These are phyloP conservation scores for Formica selysi DNA, from an alignment of 1,140 invertebrate genomes.

Conservation along the genomic window DNA sequence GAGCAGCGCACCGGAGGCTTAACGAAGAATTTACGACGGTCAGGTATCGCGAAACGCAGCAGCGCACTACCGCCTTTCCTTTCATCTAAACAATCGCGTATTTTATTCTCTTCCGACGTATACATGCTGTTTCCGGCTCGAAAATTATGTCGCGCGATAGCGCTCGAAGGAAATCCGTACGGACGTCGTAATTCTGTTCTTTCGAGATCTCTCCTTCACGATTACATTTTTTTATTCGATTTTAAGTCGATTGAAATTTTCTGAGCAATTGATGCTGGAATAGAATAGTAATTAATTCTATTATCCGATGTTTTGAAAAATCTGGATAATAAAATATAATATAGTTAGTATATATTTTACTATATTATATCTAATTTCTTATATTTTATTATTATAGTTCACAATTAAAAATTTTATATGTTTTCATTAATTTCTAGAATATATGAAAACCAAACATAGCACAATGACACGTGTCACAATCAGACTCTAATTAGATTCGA, in stretches of 20 bases:
- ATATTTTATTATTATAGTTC: background rate
- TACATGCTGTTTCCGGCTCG: constrained; percentile 6
- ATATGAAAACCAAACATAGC: background rate
- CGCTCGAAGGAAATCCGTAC: background rate
- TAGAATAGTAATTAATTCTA: background rate
- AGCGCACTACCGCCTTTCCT: constrained; percentile 7
- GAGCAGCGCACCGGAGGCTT: constrained; percentile 13
- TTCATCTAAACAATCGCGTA: constrained; percentile 34
- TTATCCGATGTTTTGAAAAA: background rate
- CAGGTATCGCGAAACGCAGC: constrained; percentile 28
- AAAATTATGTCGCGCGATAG: constrained; percentile 47
- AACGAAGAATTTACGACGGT: constrained; percentile 49
- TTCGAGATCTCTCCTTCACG: background rate
- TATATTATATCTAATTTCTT: background rate
- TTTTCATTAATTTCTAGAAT: background rate
- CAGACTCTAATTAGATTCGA: background rate
- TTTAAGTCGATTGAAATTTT: background rate
- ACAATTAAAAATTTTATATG: background rate
- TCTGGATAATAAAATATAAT: background rate
- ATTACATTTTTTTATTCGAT: background rate
- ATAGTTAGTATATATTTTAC: background rate
- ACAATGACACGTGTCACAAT: constrained; percentile 4
- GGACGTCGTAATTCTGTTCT: background rate
- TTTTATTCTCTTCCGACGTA: constrained; percentile 48
- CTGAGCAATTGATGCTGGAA: too few species aligned